phyloP scores from a whole-genome alignment of 2,888 invertebrate genomes.

The Carterocephalus palaemon region DNA sequence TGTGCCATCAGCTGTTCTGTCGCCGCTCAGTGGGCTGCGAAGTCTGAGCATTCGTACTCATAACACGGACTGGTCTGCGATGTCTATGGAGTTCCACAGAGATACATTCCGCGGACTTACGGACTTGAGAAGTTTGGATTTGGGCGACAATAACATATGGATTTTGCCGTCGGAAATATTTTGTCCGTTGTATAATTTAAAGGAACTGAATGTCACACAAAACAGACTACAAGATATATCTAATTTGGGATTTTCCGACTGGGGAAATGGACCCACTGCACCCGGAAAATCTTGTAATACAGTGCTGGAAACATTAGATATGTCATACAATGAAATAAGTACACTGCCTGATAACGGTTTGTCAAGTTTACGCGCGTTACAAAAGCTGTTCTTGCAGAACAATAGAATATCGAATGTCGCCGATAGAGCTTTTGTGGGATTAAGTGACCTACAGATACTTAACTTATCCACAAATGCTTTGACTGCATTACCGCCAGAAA shows the following conservation, averaged over 20 bases:
- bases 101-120: constrained; percentile 85
- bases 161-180: constrained; percentile 84
- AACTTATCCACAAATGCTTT: constrained; percentile 90
- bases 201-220: constrained; percentile 84
- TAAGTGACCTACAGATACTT: constrained; percentile 83
- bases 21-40: constrained; percentile 82
- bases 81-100: constrained; percentile 86
- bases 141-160: constrained; percentile 88
- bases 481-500: constrained; percentile 86
- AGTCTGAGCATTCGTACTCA: constrained; percentile 84
- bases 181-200: constrained; percentile 84
- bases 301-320: constrained; percentile 83
- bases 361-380: constrained; percentile 83
- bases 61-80: constrained; percentile 88
- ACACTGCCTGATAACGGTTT: constrained; percentile 84
- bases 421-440: constrained; percentile 85
- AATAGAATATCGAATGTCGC: constrained; percentile 86
- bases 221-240: constrained; percentile 88
- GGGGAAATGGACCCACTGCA: constrained; percentile 82
- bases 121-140: constrained; percentile 82
- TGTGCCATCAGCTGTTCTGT: constrained; percentile 84
- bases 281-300: constrained; percentile 84
- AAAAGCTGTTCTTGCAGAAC: constrained; percentile 84
- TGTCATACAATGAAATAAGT: constrained; percentile 86
- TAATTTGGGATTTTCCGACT: constrained; percentile 86